Percentiles rank a stretch among this genome's conserved stretches.
Evolutionary conservation across 2,797 vertebrate genomes (phyloP).

Genomic region (Sus cebifrons): DNA sequence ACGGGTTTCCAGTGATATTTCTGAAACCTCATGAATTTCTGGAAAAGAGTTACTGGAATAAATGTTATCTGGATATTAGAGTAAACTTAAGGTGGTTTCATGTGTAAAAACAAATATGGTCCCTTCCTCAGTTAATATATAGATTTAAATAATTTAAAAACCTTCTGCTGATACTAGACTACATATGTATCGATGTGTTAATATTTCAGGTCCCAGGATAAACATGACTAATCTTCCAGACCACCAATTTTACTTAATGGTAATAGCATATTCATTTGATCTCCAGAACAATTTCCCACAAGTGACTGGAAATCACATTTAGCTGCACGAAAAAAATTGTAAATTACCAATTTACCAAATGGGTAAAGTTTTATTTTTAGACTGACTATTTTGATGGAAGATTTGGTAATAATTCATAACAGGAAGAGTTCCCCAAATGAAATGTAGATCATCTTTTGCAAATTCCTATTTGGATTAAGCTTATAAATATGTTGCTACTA

Average conservation of each 20-base stretch:
- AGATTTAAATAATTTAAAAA: constrained; percentile 35
- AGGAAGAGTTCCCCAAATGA: neutral
- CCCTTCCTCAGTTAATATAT: neutral
- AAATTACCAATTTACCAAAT: neutral
- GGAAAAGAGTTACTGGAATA: constrained; percentile 46
- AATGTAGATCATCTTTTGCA: neutral
- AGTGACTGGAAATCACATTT: neutral
- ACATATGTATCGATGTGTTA: neutral
- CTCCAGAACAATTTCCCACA: constrained; percentile 13
- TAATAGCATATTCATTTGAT: neutral
- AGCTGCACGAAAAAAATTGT: neutral
- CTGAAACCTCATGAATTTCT: constrained; percentile 38
- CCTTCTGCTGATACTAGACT: neutral
- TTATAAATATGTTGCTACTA: neutral
- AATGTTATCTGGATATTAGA: constrained; percentile 9
- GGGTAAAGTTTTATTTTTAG: neutral
- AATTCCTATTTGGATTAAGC: neutral
- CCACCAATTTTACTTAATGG: neutral
- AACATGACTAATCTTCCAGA: neutral
- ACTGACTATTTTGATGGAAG: neutral
- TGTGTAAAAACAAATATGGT: neutral
- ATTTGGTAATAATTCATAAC: neutral
- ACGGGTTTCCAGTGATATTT: neutral
- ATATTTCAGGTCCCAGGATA: neutral
- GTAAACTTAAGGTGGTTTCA: constrained; percentile 33